Evolutionary conservation across 1,140 invertebrate species (phyloP).

Genomic region (Aphaenogaster rudis): DNA sequence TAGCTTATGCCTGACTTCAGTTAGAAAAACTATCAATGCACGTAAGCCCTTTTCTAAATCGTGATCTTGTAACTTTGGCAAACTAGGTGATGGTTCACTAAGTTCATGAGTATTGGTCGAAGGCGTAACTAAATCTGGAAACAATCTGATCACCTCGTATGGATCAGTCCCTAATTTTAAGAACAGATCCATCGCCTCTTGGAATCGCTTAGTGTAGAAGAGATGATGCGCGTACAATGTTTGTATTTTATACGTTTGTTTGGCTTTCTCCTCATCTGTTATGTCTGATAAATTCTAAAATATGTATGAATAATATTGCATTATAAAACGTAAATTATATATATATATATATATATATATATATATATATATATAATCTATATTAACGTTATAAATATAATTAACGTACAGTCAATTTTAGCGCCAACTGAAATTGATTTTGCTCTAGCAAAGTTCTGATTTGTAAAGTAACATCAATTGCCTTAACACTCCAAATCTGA

Average conservation of each 20-base stretch:
- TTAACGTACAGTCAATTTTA: slow-evolving; percentile 94
- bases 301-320: slow-evolving; percentile 3
- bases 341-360: not conserved
- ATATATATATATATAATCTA: slow-evolving; percentile 11
- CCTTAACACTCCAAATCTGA: slow-evolving; percentile 94
- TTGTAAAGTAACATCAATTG: slow-evolving; percentile 93
- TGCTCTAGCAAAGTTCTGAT: slow-evolving; percentile 93
- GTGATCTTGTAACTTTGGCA: slow-evolving; percentile 91
- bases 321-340: not conserved
- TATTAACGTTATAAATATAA: not conserved
- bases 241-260: slow-evolving; percentile 95
- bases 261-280: slow-evolving; percentile 92
- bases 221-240: slow-evolving; percentile 96
- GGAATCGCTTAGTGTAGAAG: slow-evolving; percentile 95
- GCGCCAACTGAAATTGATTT: slow-evolving; percentile 97
- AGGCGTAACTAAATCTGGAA: slow-evolving; percentile 95
- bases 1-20: slow-evolving; percentile 90
- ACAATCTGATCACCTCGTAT: slow-evolving; percentile 97
- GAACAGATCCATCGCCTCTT: slow-evolving; percentile 97
- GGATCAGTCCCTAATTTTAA: slow-evolving; percentile 96
- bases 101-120: slow-evolving; percentile 88
- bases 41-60: slow-evolving; percentile 96
- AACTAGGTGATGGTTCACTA: slow-evolving; percentile 80
- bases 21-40: slow-evolving; percentile 96
- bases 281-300: slow-evolving; percentile 94